Percentiles rank a stretch among this genome's conserved stretches.
Evolutionary conservation across 2,113 vertebrate species (phyloP).

Genomic region (Microtus richardsoni): DNA sequence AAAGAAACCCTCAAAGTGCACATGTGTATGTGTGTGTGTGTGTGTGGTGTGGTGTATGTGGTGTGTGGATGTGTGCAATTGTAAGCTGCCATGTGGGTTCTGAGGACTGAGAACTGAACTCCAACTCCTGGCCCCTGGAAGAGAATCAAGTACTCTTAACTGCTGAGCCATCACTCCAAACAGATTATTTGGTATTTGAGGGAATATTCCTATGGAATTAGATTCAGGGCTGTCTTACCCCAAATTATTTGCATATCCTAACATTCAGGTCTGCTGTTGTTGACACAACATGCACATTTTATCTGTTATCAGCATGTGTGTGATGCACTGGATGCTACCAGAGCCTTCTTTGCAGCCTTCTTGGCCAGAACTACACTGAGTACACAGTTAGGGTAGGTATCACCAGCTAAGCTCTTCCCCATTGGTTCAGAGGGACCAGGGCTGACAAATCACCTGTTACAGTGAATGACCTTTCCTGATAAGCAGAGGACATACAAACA

Average conservation of each 20-base stretch:
- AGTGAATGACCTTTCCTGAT: neutral
- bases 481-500: conserved; percentile 35
- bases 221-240: neutral
- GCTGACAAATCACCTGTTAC: conserved; percentile 15
- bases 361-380: conserved; percentile 31
- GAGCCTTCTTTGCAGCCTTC: conserved; percentile 9
- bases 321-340: conserved; percentile 37
- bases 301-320: neutral
- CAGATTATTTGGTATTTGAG: neutral
- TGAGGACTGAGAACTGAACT: neutral
- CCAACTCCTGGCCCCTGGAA: neutral
- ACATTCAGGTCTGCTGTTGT: neutral
- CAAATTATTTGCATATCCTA: conserved; percentile 20
- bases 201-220: neutral
- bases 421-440: neutral
- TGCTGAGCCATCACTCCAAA: neutral
- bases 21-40: fast-evolving
- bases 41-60: fast-evolving
- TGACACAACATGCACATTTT: neutral
- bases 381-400: neutral
- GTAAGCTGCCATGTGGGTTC: neutral
- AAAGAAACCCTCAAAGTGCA: neutral
- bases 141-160: neutral
- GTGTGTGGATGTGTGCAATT: neutral
- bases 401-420: neutral